These are phyloP conservation scores for Galbula dea DNA, from an alignment of 2,113 vertebrate genomes.

Conservation along the genomic window DNA sequence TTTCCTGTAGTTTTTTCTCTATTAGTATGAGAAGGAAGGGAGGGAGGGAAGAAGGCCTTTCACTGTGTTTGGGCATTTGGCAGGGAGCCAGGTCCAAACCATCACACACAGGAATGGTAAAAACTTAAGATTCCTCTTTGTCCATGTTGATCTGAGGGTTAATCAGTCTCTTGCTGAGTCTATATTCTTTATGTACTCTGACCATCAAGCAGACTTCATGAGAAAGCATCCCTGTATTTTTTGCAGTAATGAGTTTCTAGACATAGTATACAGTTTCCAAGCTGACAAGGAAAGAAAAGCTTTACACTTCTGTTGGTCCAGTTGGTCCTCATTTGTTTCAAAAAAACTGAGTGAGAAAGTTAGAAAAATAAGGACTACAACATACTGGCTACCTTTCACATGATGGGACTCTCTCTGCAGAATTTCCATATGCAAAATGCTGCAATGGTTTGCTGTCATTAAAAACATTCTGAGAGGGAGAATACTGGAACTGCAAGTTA, in stretches of 20 bases:
- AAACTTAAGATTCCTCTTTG: not conserved
- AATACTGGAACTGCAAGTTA: not conserved
- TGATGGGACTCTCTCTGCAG: not conserved
- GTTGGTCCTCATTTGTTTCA: too few relatives aligned
- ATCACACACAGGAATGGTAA: too few relatives aligned
- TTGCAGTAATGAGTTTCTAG: not conserved
- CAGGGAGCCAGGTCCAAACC: too few relatives aligned
- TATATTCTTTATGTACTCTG: not conserved
- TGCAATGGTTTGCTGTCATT: not conserved
- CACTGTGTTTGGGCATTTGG: too few relatives aligned
- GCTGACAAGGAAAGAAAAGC: not conserved
- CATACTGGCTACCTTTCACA: not conserved
- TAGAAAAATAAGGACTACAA: not conserved
- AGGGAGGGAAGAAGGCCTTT: too few relatives aligned
- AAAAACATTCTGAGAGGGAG: not conserved
- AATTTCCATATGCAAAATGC: fast-evolving
- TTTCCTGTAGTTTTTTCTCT: too few relatives aligned
- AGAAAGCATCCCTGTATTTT: not conserved
- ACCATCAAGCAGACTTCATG: not conserved
- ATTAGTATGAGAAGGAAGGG: too few relatives aligned
- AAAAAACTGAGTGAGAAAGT: not conserved
- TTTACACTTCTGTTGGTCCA: not conserved
- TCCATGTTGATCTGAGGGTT: not conserved
- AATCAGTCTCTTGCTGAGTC: not conserved
- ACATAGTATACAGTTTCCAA: not conserved